Base-by-base conservation (phyloP, 1,140 invertebrate species). In the Schlechtendalia chinensis region DNA sequence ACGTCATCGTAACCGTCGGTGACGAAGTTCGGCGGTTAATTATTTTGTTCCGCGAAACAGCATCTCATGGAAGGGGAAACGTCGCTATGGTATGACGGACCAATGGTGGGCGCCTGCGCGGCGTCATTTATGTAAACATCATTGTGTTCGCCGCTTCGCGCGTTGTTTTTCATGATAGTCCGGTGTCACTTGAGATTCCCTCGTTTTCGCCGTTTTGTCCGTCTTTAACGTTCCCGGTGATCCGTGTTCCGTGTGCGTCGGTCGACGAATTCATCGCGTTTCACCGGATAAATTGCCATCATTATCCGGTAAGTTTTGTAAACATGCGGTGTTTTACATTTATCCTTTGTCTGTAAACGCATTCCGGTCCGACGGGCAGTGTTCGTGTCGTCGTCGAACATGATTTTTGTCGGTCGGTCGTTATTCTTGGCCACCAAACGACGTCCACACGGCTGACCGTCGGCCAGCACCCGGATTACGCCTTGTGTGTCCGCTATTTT, bases 11-110 rank as follows among this genome's bases (percentile, higher is more conserved):
- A n/a, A n/a, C n/a, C n/a, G 32, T 39, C 32, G 32, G 3, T 39
- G 32, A 8, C 32, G 32, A 4, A 4, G 32, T 39, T 39, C n/a
- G 32, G 32, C 32, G 3, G 32, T 39, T 39, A 39, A 39, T 4
- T 39, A 39, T 39, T 39, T 39, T 3, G 8, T 39, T 8, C 8
- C 32, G 32, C 8, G 32, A 8, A 39, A 39, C 32, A 39, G 10
- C 63, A 12, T 50, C 45, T 69, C 65, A 69, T 69, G 65, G 65
- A 69, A 69, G 12, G 10, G n/a, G 24, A 58, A 58, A 58, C 1
- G 22, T 58, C 39, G 24, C 39, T 2, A 14, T n/a, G 16, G 27
- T 8, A 39, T 8, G 32, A 8, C 29, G 1, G 8, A n/a, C 69
- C 69, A 72, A 72, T 72, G 27, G 24, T 24, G 69, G 53, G 29